Percentiles rank a stretch among this genome's conserved stretches.
Evolutionary conservation across 1,140 invertebrate species (phyloP).

Genomic region (Mylabris phalerata): DNA sequence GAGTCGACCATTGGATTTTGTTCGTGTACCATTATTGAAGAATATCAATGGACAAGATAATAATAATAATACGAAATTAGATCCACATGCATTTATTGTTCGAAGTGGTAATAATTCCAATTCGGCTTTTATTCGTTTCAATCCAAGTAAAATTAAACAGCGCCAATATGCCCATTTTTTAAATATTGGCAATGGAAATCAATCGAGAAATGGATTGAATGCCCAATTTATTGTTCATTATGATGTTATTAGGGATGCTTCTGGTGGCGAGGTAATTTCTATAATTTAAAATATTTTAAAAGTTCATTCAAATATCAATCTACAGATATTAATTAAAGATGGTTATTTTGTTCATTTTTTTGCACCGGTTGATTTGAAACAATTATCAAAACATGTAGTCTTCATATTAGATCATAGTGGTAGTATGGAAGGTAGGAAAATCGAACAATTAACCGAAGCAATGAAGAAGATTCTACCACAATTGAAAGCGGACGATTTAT

Average conservation of each 20-base stretch:
- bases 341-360: constrained; percentile 76
- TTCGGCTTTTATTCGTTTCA: constrained; percentile 38
- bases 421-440: constrained; percentile 58
- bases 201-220: constrained; percentile 43
- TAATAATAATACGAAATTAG: constrained; percentile 25
- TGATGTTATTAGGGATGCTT: constrained; percentile 50
- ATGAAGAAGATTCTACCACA: constrained; percentile 58
- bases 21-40: constrained; percentile 50
- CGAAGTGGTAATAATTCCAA: constrained; percentile 34
- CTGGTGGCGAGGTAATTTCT: constrained; percentile 47
- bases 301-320: background rate
- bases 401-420: constrained; percentile 64
- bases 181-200: constrained; percentile 26
- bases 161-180: constrained; percentile 31
- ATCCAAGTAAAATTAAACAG: constrained; percentile 46
- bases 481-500: constrained; percentile 53
- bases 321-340: constrained; percentile 44
- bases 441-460: constrained; percentile 56
- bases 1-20: constrained; percentile 45
- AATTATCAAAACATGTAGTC: constrained; percentile 58
- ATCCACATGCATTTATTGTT: constrained; percentile 23
- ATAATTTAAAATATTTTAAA: background rate
- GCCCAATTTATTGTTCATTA: constrained; percentile 61
- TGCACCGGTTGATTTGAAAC: constrained; percentile 50
- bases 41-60: constrained; percentile 38